phyloP scores from a whole-genome alignment of 2,888 invertebrate genomes.

The Clistopyga incitator region DNA sequence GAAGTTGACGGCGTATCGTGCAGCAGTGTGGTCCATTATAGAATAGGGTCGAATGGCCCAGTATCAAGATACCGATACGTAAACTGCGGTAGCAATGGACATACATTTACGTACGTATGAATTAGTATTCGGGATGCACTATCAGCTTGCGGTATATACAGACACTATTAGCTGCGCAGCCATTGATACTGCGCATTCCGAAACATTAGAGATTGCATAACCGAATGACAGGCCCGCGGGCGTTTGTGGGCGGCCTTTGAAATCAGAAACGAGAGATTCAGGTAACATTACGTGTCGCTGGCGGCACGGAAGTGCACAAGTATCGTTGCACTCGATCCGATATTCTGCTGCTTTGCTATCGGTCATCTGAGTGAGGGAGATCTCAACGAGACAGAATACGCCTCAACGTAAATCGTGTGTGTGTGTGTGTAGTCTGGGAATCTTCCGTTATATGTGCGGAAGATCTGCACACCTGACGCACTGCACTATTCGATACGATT shows the following conservation, averaged over 20 bases:
- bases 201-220: conserved; percentile 15
- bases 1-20: conserved; percentile 19
- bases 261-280: conserved; percentile 35
- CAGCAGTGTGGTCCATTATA: conserved; percentile 8
- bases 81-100: not conserved
- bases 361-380: conserved; percentile 20
- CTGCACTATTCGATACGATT: not conserved
- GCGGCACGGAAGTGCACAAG: not conserved
- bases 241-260: conserved; percentile 22
- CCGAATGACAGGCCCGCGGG: not conserved
- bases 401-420: not conserved
- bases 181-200: conserved; percentile 1
- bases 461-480: not conserved
- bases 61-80: conserved; percentile 14
- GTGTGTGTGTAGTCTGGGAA: not conserved
- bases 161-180: not conserved
- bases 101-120: not conserved
- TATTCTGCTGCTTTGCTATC: not conserved
- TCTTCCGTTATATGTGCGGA: not conserved
- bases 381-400: not conserved
- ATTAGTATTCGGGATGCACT: conserved; percentile 11
- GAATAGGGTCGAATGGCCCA: conserved; percentile 29
- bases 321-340: conserved; percentile 3
- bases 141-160: not conserved
- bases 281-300: not conserved